Evolutionary conservation across 1,140 invertebrate genomes (phyloP), one percentile per base, ranked within the genome.

Genomic region (Chlorops oryzae): DNA sequence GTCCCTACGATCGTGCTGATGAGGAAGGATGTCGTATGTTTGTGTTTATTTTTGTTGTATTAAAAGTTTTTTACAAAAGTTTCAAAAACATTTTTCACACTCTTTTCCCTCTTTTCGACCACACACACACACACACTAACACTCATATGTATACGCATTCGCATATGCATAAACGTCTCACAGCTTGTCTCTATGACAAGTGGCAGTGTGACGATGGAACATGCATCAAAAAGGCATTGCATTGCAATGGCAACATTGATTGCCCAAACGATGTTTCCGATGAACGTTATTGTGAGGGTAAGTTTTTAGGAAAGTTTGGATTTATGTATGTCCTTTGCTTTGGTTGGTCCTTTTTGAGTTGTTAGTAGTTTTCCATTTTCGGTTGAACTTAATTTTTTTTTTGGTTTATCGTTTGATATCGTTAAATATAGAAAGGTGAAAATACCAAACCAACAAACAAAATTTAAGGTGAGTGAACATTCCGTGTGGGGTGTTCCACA

Each of bases 261-360:
- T 87, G 85, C 62, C 77, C 78, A n/a, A 72, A 75, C 9, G 83
- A 85, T 65, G 74, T 77, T 56, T 84, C 84, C 13, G 86, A 88
- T 69, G 86, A 88, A 61, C 73, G 76, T 51, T 78, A 82, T 73
- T 88, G 85, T 67, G 70, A 75, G 48, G 76, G 81, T 83, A 76
- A 78, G 77, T 62, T 54, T n/a, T n/a, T n/a, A n/a, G n/a, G n/a
- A n/a, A n/a, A n/a, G n/a, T n/a, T n/a, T n/a, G n/a, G n/a, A n/a
- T n/a, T n/a, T n/a, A n/a, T n/a, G n/a, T n/a, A n/a, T n/a, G n/a
- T n/a, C n/a, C n/a, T n/a, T n/a, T n/a, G n/a, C n/a, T n/a, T n/a
- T n/a, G n/a, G n/a, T n/a, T n/a, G n/a, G n/a, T n/a, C n/a, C n/a
- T n/a, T n/a, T n/a, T n/a, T n/a, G n/a, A n/a, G n/a, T n/a, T n/a